Conservation (phyloP, 2,888 invertebrate genomes). For the Scaeva pyrastri region DNA sequence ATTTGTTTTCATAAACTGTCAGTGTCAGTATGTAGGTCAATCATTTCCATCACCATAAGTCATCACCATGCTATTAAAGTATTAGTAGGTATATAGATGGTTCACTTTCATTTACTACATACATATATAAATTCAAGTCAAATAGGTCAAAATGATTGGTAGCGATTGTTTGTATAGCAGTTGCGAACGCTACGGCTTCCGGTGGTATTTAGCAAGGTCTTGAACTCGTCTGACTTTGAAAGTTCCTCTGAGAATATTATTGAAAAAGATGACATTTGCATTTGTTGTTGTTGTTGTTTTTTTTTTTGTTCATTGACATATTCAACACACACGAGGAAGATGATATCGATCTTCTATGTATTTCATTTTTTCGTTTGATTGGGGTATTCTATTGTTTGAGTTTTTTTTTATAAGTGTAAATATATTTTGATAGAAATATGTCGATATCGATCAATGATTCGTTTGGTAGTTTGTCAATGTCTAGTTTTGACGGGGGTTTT, state of each 20-base stretch:
- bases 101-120: constrained; percentile 46
- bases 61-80: not conserved
- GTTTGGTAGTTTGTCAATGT: constrained; percentile 37
- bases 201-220: constrained; percentile 44
- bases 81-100: not conserved
- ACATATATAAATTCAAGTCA: constrained; percentile 26
- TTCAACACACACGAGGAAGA: not conserved
- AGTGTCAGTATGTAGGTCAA: constrained; percentile 31
- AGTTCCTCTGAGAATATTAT: constrained; percentile 38
- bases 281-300: not conserved
- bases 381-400: constrained; percentile 18
- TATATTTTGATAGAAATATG: constrained; percentile 31
- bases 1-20: constrained; percentile 8
- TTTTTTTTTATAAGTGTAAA: not conserved
- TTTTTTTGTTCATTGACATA: not conserved
- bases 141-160: constrained; percentile 40
- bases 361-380: constrained; percentile 6
- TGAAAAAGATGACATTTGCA: constrained; percentile 21
- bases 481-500: constrained; percentile 18
- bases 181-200: constrained; percentile 14
- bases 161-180: constrained; percentile 9
- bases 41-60: constrained; percentile 21
- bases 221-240: constrained; percentile 43
- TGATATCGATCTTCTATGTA: not conserved
- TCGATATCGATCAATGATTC: constrained; percentile 34